Evolutionary conservation across 2,797 vertebrate species (phyloP).

Genomic region (Leptoclinus maculatus): DNA sequence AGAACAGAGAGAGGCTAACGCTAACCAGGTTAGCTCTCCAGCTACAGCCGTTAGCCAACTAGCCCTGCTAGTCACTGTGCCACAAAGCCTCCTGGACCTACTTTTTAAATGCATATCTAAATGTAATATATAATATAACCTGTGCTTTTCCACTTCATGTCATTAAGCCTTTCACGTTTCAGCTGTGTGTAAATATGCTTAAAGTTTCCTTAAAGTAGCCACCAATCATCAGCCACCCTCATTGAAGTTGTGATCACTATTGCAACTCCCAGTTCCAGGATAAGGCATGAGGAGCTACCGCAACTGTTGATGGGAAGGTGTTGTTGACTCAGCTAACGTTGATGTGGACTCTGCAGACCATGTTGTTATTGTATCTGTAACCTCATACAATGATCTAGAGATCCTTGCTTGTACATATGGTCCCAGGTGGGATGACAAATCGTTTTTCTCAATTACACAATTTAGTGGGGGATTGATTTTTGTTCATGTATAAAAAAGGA

Average conservation of each 20-base stretch:
- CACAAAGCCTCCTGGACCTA: no score
- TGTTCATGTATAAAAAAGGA: neutral
- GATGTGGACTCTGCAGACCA: neutral
- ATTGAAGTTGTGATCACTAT: neutral
- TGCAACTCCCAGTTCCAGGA: neutral
- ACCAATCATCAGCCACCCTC: neutral
- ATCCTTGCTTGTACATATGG: neutral
- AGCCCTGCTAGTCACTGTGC: no score
- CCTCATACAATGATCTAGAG: neutral
- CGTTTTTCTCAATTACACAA: neutral
- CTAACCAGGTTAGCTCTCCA: no score
- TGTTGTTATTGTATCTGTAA: conserved; percentile 2
- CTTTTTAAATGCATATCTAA: no score
- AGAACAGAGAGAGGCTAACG: no score
- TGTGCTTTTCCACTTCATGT: no score
- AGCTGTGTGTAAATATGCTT: no score
- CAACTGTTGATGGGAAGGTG: conserved; percentile 12
- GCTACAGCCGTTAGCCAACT: no score
- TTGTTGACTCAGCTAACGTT: conserved; percentile 15
- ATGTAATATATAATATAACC: no score
- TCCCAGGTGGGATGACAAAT: conserved; percentile 14
- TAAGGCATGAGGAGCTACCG: neutral
- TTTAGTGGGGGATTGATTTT: conserved; percentile 17
- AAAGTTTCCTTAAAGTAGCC: neutral
- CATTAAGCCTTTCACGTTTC: no score